Percentiles rank a stretch among this genome's conserved stretches.
Evolutionary conservation across 1,140 invertebrate genomes (phyloP).

Genomic region (Neodiprion virginianus): DNA sequence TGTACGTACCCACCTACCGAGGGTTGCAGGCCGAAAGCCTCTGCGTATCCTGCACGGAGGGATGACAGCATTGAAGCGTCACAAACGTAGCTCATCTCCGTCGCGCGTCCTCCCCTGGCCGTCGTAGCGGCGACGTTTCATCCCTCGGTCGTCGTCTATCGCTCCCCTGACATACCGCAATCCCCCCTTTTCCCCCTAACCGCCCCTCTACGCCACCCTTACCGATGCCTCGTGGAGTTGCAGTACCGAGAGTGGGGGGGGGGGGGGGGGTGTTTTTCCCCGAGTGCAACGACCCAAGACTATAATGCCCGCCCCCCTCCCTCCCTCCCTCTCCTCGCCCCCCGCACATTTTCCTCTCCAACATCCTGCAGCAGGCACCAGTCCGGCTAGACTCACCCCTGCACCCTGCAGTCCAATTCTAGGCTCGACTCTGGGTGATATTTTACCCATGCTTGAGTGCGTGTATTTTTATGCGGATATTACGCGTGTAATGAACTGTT

Average conservation of each 20-base stretch:
- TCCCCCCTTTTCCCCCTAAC: neutral
- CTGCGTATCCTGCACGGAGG: neutral
- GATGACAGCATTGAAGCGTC: neutral
- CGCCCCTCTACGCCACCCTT: neutral
- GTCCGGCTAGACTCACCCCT: neutral
- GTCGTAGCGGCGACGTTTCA: neutral
- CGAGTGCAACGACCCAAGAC: slow-evolving; percentile 3
- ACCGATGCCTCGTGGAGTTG: no score
- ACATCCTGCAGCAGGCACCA: neutral
- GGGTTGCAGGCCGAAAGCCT: no score
- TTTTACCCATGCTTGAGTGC: no score
- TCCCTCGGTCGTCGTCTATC: neutral
- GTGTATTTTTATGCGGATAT: no score
- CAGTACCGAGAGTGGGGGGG: neutral
- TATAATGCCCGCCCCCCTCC: neutral
- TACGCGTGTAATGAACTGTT: no score
- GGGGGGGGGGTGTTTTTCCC: neutral
- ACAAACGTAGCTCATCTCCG: slow-evolving; percentile 3
- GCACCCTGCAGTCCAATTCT: neutral
- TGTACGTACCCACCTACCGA: no score
- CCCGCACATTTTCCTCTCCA: neutral
- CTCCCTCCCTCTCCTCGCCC: neutral
- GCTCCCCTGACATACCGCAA: slow-evolving; percentile 11
- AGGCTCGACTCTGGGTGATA: neutral
- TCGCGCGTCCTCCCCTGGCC: neutral